phyloP scores from a whole-genome alignment of 2,113 vertebrate species.

The Illadopsis cleaveri region DNA sequence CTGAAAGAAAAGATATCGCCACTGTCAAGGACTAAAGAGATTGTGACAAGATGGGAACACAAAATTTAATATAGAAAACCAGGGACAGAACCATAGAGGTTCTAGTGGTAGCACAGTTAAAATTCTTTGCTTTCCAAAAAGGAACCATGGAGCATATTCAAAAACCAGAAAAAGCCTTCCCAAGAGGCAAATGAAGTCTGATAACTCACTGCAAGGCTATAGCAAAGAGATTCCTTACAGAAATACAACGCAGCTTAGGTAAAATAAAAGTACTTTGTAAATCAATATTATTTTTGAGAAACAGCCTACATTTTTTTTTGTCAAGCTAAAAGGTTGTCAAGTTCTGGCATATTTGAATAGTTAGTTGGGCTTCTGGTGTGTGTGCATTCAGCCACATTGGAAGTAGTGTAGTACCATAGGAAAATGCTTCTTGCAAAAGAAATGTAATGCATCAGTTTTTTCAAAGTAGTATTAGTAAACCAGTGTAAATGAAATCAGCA shows the following conservation, averaged over 20 bases:
- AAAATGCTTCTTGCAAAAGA: background rate
- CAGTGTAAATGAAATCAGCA: background rate
- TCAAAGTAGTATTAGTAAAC: background rate
- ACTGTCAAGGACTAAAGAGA: conserved; percentile 43
- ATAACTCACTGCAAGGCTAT: background rate
- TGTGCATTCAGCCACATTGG: background rate
- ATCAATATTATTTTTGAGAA: background rate
- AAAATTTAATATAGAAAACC: background rate
- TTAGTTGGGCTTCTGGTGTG: background rate
- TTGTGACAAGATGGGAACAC: conserved; percentile 34
- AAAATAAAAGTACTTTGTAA: background rate
- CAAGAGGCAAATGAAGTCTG: background rate
- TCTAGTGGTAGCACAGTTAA: background rate
- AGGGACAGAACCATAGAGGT: background rate
- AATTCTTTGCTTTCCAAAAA: background rate
- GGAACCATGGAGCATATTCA: background rate
- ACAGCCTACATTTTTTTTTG: background rate
- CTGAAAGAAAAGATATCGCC: conserved; percentile 48
- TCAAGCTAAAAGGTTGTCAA: background rate
- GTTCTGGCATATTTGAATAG: background rate
- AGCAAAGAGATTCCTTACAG: background rate
- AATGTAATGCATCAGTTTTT: background rate
- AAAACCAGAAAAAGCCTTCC: background rate
- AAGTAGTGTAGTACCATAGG: background rate
- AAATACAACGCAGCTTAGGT: background rate